phyloP scores from a whole-genome alignment of 2,888 invertebrate genomes.

The Dicycla oo region DNA sequence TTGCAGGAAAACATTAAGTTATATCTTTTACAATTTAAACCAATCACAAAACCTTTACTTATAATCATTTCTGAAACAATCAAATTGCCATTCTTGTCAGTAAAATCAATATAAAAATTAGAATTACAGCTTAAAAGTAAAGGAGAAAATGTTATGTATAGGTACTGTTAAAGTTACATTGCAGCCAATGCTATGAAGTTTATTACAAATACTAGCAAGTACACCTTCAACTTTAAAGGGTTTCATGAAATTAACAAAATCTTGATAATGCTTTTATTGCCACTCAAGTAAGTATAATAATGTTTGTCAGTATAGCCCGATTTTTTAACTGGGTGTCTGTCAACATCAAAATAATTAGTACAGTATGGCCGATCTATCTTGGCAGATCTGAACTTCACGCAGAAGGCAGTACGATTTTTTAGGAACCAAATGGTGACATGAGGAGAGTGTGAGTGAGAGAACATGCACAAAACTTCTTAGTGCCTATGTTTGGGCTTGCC shows the following conservation, averaged over 20 bases:
- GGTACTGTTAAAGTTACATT: constrained; percentile 22
- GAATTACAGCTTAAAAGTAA: constrained; percentile 40
- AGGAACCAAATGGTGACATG: no score
- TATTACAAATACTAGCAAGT: neutral
- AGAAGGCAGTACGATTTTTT: no score
- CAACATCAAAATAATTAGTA: no score
- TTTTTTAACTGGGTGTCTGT: no score
- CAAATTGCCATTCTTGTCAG: constrained; percentile 54
- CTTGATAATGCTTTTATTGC: neutral
- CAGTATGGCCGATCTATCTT: no score
- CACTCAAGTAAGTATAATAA: neutral
- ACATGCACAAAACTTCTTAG: no score
- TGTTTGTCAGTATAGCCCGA: neutral
- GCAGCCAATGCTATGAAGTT: constrained; percentile 32
- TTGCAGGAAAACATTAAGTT: constrained; percentile 66
- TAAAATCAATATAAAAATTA: constrained; percentile 47
- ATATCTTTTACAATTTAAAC: constrained; percentile 65
- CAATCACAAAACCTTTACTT: constrained; percentile 60
- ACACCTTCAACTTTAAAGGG: neutral
- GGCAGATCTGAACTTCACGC: no score
- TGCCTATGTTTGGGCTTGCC: no score
- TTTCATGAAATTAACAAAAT: constrained; percentile 1
- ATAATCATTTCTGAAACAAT: constrained; percentile 59
- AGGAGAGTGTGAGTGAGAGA: no score
- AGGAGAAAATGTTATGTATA: constrained; percentile 34